Evolutionary conservation across 1,140 invertebrate genomes (phyloP).

Genomic region (Drosophila varians): DNA sequence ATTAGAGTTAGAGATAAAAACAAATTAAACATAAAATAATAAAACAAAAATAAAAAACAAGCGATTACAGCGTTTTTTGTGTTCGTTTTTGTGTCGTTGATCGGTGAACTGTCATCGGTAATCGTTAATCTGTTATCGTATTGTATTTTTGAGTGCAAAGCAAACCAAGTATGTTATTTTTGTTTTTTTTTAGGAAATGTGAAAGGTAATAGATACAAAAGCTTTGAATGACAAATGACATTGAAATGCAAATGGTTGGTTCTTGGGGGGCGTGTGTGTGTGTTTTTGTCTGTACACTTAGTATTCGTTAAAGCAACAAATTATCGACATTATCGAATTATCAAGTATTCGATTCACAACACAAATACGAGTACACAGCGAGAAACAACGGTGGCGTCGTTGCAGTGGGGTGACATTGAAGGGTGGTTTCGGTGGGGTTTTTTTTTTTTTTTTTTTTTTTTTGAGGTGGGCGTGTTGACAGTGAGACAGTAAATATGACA

Average conservation of each 20-base stretch:
- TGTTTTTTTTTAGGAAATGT: not conserved
- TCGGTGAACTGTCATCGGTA: slow-evolving; percentile 13
- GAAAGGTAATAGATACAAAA: slow-evolving; percentile 18
- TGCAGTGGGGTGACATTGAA: slow-evolving; percentile 40
- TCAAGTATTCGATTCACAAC: slow-evolving; percentile 34
- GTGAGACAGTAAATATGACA: slow-evolving; percentile 27
- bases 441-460: no score
- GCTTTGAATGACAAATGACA: slow-evolving; percentile 15
- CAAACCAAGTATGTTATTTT: slow-evolving; percentile 13
- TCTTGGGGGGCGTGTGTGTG: slow-evolving; percentile 1
- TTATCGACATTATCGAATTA: slow-evolving; percentile 14
- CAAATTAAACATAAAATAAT: slow-evolving; percentile 9
- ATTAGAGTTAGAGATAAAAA: slow-evolving; percentile 20
- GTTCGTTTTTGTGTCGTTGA: not conserved
- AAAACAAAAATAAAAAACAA: not conserved
- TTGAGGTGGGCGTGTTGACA: slow-evolving; percentile 11
- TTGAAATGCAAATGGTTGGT: slow-evolving; percentile 15
- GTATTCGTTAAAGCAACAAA: slow-evolving; percentile 10
- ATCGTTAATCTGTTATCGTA: slow-evolving; percentile 16
- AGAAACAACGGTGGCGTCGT: slow-evolving; percentile 40
- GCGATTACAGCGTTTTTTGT: slow-evolving; percentile 8
- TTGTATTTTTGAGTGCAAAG: slow-evolving; percentile 22
- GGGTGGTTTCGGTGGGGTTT: not conserved
- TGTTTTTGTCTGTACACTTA: slow-evolving; percentile 12
- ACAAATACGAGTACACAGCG: slow-evolving; percentile 47